A percentile compares a stretch with the other conserved stretches of the same genome.
These are phyloP conservation scores for Ibycter americanus DNA, from an alignment of 2,797 vertebrate species.

Conservation along the genomic window DNA sequence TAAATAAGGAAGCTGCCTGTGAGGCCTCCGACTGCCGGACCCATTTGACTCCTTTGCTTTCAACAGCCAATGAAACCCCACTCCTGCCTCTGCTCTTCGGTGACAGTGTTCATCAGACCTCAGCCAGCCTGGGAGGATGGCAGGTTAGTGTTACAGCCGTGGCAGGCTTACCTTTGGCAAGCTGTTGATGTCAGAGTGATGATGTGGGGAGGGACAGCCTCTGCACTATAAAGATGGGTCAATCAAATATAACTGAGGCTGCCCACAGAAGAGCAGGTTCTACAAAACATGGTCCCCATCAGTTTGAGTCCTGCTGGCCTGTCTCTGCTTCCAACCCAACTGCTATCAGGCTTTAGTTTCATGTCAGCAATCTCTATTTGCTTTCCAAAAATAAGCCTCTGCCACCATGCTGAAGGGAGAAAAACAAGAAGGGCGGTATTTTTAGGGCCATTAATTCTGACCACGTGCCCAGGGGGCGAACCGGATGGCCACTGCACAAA, in stretches of 20 bases:
- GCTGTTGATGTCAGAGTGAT: conserved; percentile 85
- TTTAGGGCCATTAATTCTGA: conserved; percentile 97
- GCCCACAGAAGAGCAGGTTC: conserved; percentile 73
- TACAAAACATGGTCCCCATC: conserved; percentile 90
- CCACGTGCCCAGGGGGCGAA: conserved; percentile 95
- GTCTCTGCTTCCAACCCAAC: conserved; percentile 68
- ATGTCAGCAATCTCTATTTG: conserved; percentile 89
- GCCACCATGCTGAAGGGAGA: conserved; percentile 93
- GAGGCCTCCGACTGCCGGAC: conserved; percentile 80
- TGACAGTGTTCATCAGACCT: conserved; percentile 69
- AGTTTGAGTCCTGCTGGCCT: conserved; percentile 78
- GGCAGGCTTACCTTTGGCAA: conserved; percentile 74
- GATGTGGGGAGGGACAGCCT: conserved; percentile 74
- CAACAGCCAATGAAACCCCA: conserved; percentile 78
- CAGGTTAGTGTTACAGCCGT: conserved; percentile 78
- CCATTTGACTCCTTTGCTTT: conserved; percentile 82
- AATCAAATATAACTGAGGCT: conserved; percentile 68
- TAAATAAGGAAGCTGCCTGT: conserved; percentile 88
- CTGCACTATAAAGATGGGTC: conserved; percentile 76
- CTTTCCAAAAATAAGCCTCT: conserved; percentile 95
- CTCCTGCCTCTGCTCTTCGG: conserved; percentile 70
- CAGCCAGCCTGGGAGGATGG: conserved; percentile 46
- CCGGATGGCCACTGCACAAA: conserved; percentile 92
- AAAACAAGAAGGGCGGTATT: conserved; percentile 97
- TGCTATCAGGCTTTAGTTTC: conserved; percentile 86